phyloP scores from a whole-genome alignment of 35 echinoderm and acorn worm genomes.

The Chiridota heheva region DNA sequence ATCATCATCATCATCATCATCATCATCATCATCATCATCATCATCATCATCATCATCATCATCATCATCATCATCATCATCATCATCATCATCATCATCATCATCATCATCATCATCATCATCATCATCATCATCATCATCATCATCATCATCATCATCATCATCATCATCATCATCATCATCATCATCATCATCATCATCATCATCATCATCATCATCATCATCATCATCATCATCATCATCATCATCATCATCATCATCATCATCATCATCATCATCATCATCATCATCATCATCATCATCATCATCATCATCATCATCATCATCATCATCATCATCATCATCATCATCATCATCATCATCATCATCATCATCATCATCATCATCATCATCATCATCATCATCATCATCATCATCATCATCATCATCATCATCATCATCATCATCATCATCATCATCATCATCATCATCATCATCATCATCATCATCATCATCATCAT shows the following conservation, averaged over 20 bases:
- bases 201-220: constrained; percentile 35
- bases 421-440: constrained; percentile 36
- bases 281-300: constrained; percentile 35
- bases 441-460: constrained; percentile 35
- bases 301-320: constrained; percentile 36
- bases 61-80: constrained; percentile 36
- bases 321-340: constrained; percentile 35
- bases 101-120: constrained; percentile 35
- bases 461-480: constrained; percentile 35
- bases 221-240: constrained; percentile 35
- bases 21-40: constrained; percentile 35
- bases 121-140: constrained; percentile 36
- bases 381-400: constrained; percentile 35
- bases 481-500: constrained; percentile 36
- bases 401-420: constrained; percentile 35
- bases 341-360: constrained; percentile 35
- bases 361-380: constrained; percentile 36
- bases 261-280: constrained; percentile 35
- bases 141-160: constrained; percentile 35
- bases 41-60: constrained; percentile 35
- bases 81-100: constrained; percentile 35
- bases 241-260: constrained; percentile 36
- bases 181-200: constrained; percentile 36
- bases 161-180: constrained; percentile 35
- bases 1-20: constrained; percentile 36